Evolutionary conservation across 2,888 invertebrate species (phyloP), one percentile per base, ranked within the genome.

Genomic region (Scaeva pyrastri): DNA sequence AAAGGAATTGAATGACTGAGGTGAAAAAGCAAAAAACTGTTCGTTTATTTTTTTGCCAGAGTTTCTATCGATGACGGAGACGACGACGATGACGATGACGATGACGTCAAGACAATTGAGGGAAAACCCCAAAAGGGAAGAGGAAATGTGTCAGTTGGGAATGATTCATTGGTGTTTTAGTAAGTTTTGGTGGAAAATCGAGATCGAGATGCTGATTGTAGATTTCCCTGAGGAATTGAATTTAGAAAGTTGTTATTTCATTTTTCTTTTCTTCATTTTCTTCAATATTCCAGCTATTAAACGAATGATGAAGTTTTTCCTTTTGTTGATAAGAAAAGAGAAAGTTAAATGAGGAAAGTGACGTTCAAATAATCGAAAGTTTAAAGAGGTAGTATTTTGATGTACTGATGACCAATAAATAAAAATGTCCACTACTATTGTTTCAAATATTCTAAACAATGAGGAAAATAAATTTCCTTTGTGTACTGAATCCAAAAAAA

Each of bases 111-210:
- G 55, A 36, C 2, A 19, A 19, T 16, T 14, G 0, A 8, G 3
- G 0, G 39, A 7, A 2, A 12, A 58, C 12, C 6, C 23, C 7
- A 64, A 66, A 60, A 60, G 0, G 5, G 21, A 21, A 31, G 50
- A 60, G 60, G 62, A 66, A 74, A 41, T 43, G 70, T 71, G 75
- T 66, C 84, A 79, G 66, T 72, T 64, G 39, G 36, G 71, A 79
- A 79, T 84, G 84, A 84, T 84, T 75, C 79, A 84, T 84, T 71
- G 79, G 58, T 12, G n/a, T 58, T 55, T 71, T 58, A 50, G 45
- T 23, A 16, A 39, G 56, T 68, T 48, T 52, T 52, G 48, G 62
- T 6, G 56, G 71, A 71, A 66, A 72, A 48, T 50, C 31, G 50
- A 16, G 41, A 41, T 14, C 14, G 14, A 5, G 21, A 41, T 71